These are phyloP conservation scores for Vanessa atalanta DNA, from an alignment of 1,140 invertebrate genomes.

Conservation along the genomic window DNA sequence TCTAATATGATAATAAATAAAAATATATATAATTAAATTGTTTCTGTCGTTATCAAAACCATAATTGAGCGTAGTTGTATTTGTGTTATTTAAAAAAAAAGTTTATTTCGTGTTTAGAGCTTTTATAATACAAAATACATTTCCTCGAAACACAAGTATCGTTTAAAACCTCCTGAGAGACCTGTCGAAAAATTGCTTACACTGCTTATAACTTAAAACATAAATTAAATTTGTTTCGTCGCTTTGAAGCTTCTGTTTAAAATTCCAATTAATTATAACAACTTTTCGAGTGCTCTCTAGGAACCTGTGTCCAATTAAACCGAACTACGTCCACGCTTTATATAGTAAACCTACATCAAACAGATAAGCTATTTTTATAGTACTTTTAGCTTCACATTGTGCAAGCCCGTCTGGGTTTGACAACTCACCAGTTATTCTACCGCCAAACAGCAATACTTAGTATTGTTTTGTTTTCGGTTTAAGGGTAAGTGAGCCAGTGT, in stretches of 20 bases:
- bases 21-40: neutral
- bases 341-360: too few relatives aligned
- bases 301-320: slow-evolving; percentile 7
- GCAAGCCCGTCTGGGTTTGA: too few relatives aligned
- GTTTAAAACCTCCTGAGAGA: slow-evolving; percentile 8
- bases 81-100: too few relatives aligned
- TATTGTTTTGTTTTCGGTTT: too few relatives aligned
- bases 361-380: too few relatives aligned
- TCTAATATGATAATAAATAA: too few relatives aligned
- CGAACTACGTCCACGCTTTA: neutral
- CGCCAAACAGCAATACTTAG: too few relatives aligned
- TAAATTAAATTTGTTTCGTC: slow-evolving; percentile 26
- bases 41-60: too few relatives aligned
- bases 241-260: slow-evolving; percentile 21
- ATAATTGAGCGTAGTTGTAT: too few relatives aligned
- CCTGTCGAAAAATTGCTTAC: slow-evolving; percentile 10
- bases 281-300: neutral
- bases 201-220: slow-evolving; percentile 19
- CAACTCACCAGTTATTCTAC: too few relatives aligned
- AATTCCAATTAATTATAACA: slow-evolving; percentile 24
- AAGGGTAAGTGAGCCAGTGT: too few relatives aligned
- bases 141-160: slow-evolving; percentile 4
- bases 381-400: too few relatives aligned
- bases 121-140: slow-evolving; percentile 2
- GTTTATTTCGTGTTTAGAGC: neutral